A percentile compares a stretch with the other conserved stretches of the same genome.
These are phyloP conservation scores for Macrosteles quadrilineatus DNA, from an alignment of 1,140 invertebrate genomes.

Conservation along the genomic window DNA sequence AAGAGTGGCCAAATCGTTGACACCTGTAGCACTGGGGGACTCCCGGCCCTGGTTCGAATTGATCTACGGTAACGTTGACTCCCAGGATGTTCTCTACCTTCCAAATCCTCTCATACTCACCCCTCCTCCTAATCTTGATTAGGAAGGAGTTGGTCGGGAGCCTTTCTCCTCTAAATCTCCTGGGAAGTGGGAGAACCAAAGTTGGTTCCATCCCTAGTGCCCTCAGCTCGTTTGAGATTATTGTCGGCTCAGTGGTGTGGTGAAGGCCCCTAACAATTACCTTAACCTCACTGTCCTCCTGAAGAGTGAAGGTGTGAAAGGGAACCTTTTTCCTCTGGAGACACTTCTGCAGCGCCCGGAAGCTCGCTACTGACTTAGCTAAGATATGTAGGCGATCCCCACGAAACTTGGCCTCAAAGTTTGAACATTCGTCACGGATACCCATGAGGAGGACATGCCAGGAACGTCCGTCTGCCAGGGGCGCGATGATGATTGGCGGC, in stretches of 20 bases:
- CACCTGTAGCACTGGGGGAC: constrained; percentile 45
- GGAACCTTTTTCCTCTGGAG: not conserved
- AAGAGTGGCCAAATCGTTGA: constrained; percentile 48
- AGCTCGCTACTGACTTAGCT: not conserved
- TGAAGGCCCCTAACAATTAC: not conserved
- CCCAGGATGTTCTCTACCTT: not conserved
- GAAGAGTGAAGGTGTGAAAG: not conserved
- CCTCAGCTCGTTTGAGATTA: not conserved
- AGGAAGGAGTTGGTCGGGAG: not conserved
- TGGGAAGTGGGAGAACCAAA: not conserved
- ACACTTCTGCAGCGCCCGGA: not conserved
- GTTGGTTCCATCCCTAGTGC: not conserved
- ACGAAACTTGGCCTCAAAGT: not conserved
- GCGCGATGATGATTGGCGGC: not conserved
- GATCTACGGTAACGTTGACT: not conserved
- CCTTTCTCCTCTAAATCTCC: not conserved
- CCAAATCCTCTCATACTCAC: not conserved
- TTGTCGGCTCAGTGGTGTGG: not conserved
- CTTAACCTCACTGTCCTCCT: not conserved
- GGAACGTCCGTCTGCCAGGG: no score
- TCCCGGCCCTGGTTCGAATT: not conserved
- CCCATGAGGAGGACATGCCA: not conserved
- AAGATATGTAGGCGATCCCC: not conserved
- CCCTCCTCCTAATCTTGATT: not conserved
- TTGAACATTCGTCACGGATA: not conserved